Evolutionary conservation across 2,797 vertebrate genomes (phyloP).

Genomic region (Mus caroli): DNA sequence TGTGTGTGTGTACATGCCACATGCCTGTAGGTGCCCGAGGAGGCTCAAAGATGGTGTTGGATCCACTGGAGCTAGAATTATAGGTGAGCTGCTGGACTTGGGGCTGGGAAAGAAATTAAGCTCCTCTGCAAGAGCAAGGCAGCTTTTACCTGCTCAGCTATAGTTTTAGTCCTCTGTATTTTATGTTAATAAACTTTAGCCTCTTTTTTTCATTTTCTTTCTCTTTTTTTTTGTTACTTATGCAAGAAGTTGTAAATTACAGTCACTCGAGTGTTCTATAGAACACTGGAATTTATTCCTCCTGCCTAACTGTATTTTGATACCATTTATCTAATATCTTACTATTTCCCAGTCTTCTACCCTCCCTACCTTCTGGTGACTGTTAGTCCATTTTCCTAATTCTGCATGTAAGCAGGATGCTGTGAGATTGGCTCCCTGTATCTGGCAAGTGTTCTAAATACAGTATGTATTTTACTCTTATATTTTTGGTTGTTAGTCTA

Average conservation of each 20-base stretch:
- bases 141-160: neutral
- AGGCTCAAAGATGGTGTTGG: neutral
- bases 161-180: neutral
- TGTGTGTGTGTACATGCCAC: neutral
- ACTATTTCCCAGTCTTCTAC: neutral
- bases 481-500: neutral
- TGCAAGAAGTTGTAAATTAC: neutral
- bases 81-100: no score
- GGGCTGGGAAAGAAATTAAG: neutral
- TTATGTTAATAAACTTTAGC: neutral
- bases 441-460: constrained; percentile 2
- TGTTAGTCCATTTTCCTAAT: neutral
- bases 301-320: neutral
- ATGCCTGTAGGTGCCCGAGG: neutral
- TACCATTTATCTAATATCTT: neutral
- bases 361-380: neutral
- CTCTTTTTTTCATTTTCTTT: neutral
- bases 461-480: constrained; percentile 51
- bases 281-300: neutral
- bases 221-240: neutral
- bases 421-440: neutral
- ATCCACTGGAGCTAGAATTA: neutral
- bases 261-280: neutral
- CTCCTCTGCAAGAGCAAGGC: neutral
- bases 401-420: neutral